Conservation (phyloP, 2,113 vertebrate genomes). For the Macquaria australasica region DNA sequence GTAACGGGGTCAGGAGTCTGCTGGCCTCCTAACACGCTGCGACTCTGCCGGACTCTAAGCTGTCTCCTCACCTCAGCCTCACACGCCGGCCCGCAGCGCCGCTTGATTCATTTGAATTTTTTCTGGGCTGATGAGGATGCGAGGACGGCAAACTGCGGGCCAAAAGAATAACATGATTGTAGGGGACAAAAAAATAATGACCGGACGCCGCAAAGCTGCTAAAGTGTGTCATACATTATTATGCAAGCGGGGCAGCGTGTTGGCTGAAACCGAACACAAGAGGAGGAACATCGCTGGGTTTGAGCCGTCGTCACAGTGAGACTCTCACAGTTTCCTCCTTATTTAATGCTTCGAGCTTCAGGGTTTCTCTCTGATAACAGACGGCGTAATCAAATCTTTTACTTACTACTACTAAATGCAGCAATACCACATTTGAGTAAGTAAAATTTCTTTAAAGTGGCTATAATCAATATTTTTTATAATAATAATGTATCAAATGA, state of each 20-base stretch:
- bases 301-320: too few species aligned
- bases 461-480: too few species aligned
- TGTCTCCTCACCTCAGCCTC: slow-evolving; percentile 61
- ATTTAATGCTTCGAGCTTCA: background rate
- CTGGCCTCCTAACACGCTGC: slow-evolving; percentile 48
- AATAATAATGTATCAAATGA: too few species aligned
- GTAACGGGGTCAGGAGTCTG: slow-evolving; percentile 49
- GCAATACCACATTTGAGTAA: too few species aligned
- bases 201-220: slow-evolving; percentile 41
- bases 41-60: slow-evolving; percentile 28
- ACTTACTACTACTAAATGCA: too few species aligned
- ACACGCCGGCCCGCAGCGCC: slow-evolving; percentile 22
- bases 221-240: slow-evolving; percentile 52
- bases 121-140: slow-evolving; percentile 53
- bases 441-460: too few species aligned
- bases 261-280: background rate
- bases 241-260: slow-evolving; percentile 31
- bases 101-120: slow-evolving; percentile 44
- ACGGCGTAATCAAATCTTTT: background rate
- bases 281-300: background rate
- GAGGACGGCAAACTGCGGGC: slow-evolving; percentile 11
- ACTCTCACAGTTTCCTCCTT: too few species aligned
- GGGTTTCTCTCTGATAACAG: background rate
- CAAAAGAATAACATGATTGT: slow-evolving; percentile 16
- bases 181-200: slow-evolving; percentile 64